These are phyloP conservation scores for Oligia latruncula DNA, from an alignment of 2,888 invertebrate genomes.

Conservation along the genomic window DNA sequence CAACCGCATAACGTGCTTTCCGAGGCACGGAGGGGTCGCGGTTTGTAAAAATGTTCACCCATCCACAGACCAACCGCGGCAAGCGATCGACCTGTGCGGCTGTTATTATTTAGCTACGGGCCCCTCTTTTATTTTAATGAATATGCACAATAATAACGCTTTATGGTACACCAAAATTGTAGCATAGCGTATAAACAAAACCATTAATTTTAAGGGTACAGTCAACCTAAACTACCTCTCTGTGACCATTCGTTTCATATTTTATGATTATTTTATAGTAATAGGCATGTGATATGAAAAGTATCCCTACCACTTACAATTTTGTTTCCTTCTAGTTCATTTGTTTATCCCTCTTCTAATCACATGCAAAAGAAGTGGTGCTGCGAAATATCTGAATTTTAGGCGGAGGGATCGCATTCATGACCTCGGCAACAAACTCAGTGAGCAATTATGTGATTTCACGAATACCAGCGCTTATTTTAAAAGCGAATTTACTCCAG, in stretches of 20 bases:
- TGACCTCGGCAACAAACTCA: neutral
- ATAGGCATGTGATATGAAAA: neutral
- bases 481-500: neutral
- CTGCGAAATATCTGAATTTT: too few relatives aligned
- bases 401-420: neutral
- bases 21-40: too few relatives aligned
- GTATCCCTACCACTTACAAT: neutral
- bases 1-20: too few relatives aligned
- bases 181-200: neutral
- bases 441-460: neutral
- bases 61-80: too few relatives aligned
- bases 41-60: too few relatives aligned
- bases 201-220: neutral
- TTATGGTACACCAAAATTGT: neutral
- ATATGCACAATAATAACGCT: neutral
- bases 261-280: neutral
- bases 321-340: neutral
- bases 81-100: too few relatives aligned
- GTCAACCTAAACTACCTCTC: neutral
- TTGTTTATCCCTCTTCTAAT: neutral
- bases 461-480: neutral
- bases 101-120: too few relatives aligned
- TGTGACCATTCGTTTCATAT: neutral
- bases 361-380: neutral
- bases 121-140: neutral